A percentile compares a stretch with the other conserved stretches of the same genome.
Conservation (phyloP, 2,797 vertebrate species). For the Pipistrellus nathusii region DNA sequence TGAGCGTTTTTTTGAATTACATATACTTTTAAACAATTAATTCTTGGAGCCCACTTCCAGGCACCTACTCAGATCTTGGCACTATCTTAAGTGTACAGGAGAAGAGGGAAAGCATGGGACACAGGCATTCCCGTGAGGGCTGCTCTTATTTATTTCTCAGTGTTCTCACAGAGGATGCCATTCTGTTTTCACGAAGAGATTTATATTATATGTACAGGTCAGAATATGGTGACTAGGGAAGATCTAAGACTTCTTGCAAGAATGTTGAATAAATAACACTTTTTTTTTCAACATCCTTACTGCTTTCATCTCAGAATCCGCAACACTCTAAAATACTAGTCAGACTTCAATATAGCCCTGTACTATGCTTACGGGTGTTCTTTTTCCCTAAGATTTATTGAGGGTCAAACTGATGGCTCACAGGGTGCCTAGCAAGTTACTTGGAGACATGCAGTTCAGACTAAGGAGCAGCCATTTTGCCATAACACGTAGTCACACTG, state of each 20-base stretch:
- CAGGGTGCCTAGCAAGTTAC: not conserved
- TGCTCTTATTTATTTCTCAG: slow-evolving; percentile 45
- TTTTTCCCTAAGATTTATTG: slow-evolving; percentile 15
- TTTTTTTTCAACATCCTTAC: slow-evolving; percentile 55
- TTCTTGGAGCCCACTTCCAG: fast-evolving
- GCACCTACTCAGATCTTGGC: not conserved
- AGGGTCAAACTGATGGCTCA: not conserved
- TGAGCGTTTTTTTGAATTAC: not conserved
- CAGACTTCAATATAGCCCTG: not conserved
- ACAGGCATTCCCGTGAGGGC: not conserved
- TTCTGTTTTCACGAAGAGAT: slow-evolving; percentile 33
- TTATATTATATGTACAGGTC: slow-evolving; percentile 17
- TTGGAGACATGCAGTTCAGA: slow-evolving; percentile 49
- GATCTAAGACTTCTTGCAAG: slow-evolving; percentile 62
- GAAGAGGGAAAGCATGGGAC: not conserved
- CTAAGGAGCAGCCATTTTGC: not conserved
- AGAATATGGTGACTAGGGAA: slow-evolving; percentile 49
- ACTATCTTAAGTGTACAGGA: not conserved
- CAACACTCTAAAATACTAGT: slow-evolving; percentile 52
- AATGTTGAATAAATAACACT: slow-evolving; percentile 73
- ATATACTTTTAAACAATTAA: not conserved
- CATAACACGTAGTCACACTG: not conserved
- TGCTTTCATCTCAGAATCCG: slow-evolving; percentile 58
- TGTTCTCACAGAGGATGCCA: not conserved
- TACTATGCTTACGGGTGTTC: not conserved